Evolutionary conservation across 1,140 invertebrate genomes (phyloP), one percentile per base, ranked within the genome.

Genomic region (Oryzaephilus surinamensis): DNA sequence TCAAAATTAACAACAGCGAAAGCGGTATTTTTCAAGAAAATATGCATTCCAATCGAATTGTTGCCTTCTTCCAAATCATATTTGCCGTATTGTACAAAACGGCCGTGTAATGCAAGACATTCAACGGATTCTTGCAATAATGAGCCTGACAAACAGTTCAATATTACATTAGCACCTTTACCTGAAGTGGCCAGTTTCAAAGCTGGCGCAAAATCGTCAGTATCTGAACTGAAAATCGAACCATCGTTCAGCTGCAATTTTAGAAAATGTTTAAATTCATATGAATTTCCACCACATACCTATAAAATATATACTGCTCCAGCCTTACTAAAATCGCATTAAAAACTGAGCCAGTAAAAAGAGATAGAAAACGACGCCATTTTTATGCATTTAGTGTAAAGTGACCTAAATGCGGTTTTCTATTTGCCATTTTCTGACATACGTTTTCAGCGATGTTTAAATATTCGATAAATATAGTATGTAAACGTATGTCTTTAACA

Each of bases 31-130:
- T 40, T 71, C 46, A 67, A 65, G 62, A 85, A 83, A 11, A 81
- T 56, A 21, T 73, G 59, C 63, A 69, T 63, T 10, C 64, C 75
- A 19, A 82, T 60, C 24, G 65, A 58, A 31, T 72, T 73, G 52
- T 82, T 77, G n/a, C n/a, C n/a, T 45, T 79, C 76, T 8, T 74
- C 71, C 14, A 80, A 53, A 60, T 82, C 79, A 52, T 74, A 74
- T 63, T 82, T 82, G 48, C 80, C 79, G 46, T 82, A 79, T 61
- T 84, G 81, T 17, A 83, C 51, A 54, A 84, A 81, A 27, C 74
- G 59, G 26, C 80, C 79, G 53, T 77, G 74, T 29, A 66, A 57
- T 12, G 72, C 74, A 14, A 84, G 53, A 51, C 77, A 73, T 38
- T 73, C 57, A 10, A 82, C 47, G 44, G 72, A 74, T 21, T 74